Percentiles rank a stretch among this genome's conserved stretches.
phyloP scores from a whole-genome alignment of 1,140 invertebrate species.

The Cotesia vestalis region DNA sequence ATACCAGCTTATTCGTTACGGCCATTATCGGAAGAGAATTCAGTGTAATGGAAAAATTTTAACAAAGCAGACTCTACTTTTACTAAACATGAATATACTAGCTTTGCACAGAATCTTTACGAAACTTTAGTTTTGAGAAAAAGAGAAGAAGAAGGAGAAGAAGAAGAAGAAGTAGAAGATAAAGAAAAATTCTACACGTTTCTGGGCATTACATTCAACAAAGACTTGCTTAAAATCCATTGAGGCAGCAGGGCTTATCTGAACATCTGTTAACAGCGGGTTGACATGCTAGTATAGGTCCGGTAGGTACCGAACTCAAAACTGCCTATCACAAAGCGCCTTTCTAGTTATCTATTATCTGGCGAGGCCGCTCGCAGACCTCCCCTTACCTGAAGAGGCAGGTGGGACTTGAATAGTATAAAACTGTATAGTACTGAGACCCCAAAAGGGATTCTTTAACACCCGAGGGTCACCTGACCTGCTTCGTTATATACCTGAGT shows the following conservation, averaged over 20 bases:
- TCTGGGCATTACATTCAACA: slow-evolving; percentile 40
- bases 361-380: slow-evolving; percentile 26
- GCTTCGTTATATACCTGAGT: slow-evolving; percentile 42
- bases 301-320: slow-evolving; percentile 29
- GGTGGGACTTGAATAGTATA: slow-evolving; percentile 58
- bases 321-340: slow-evolving; percentile 55
- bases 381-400: slow-evolving; percentile 61
- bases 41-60: slow-evolving; percentile 41
- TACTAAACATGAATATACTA: neutral
- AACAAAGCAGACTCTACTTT: slow-evolving; percentile 42
- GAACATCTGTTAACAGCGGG: slow-evolving; percentile 62
- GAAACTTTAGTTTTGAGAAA: slow-evolving; percentile 31
- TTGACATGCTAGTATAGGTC: slow-evolving; percentile 56
- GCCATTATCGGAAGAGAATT: slow-evolving; percentile 27
- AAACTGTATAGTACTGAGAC: slow-evolving; percentile 22
- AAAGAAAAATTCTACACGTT: slow-evolving; percentile 26
- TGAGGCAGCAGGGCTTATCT: slow-evolving; percentile 54
- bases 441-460: slow-evolving; percentile 49
- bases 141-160: slow-evolving; percentile 6
- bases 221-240: slow-evolving; percentile 52
- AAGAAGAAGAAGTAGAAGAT: slow-evolving; percentile 9
- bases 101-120: neutral
- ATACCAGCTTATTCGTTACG: slow-evolving; percentile 10
- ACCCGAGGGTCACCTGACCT: slow-evolving; percentile 56
- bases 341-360: slow-evolving; percentile 64